Evolutionary conservation across 2,797 vertebrate species (phyloP).

Genomic region (Premnoplex brunnescens): DNA sequence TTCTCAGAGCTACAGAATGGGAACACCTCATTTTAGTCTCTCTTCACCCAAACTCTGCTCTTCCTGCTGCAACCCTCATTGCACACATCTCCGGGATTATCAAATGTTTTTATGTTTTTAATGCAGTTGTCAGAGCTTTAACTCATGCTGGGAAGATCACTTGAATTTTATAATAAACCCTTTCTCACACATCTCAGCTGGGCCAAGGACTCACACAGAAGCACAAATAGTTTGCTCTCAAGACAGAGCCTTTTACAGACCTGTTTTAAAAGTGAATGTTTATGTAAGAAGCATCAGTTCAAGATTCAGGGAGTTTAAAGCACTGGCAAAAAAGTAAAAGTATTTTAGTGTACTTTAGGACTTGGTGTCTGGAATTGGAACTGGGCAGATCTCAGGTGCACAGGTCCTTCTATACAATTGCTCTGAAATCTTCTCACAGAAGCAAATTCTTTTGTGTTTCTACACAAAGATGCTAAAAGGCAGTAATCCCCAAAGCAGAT

Average conservation of each 20-base stretch:
- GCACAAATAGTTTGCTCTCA: neutral
- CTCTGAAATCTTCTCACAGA: neutral
- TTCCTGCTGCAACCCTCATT: neutral
- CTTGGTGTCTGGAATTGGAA: neutral
- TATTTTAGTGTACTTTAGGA: neutral
- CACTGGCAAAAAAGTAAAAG: neutral
- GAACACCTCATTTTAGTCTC: neutral
- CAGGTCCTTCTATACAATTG: neutral
- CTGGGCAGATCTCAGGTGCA: neutral
- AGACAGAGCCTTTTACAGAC: neutral
- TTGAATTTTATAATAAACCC: neutral
- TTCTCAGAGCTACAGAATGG: neutral
- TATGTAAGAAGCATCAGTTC: neutral
- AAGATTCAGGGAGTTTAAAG: neutral
- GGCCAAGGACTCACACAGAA: neutral
- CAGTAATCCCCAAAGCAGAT: neutral
- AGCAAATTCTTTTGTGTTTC: neutral
- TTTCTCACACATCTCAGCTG: neutral
- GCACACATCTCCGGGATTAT: neutral
- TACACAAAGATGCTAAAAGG: neutral
- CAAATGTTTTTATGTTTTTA: neutral
- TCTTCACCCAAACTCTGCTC: neutral
- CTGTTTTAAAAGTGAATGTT: neutral
- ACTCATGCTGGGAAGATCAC: neutral
- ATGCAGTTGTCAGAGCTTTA: neutral